Evolutionary conservation across 2,113 vertebrate genomes (phyloP).

Genomic region (Entomyzon cyanotis): DNA sequence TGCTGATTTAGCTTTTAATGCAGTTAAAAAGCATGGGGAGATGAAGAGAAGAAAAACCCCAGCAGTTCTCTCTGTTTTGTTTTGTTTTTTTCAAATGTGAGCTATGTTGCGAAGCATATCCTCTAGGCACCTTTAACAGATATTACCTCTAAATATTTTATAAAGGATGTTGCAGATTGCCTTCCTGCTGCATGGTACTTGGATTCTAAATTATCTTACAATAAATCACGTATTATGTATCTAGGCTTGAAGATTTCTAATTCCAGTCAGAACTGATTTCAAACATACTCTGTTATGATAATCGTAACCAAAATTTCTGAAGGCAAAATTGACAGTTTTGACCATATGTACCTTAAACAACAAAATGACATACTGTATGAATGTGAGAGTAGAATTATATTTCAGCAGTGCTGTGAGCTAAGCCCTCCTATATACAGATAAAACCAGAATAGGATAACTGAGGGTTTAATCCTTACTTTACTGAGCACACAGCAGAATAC

Average conservation of each 20-base stretch:
- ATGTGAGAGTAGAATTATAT: not conserved
- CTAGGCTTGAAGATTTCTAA: not conserved
- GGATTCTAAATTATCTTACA: not conserved
- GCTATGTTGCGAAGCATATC: not conserved
- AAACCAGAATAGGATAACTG: not conserved
- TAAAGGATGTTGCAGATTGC: not conserved
- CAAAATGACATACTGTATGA: not conserved
- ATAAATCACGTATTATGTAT: not conserved
- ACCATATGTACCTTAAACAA: not conserved
- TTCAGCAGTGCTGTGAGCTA: not conserved
- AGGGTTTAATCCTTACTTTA: not conserved
- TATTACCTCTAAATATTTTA: constrained; percentile 21
- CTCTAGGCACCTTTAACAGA: not conserved
- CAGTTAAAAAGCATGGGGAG: not conserved
- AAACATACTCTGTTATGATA: not conserved
- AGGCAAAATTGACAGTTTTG: not conserved
- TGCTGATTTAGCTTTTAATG: not conserved
- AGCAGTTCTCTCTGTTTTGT: not conserved
- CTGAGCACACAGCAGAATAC: not conserved
- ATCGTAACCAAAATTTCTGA: not conserved
- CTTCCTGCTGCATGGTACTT: not conserved
- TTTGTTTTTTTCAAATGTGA: not conserved
- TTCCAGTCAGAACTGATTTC: not conserved
- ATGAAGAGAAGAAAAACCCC: not conserved
- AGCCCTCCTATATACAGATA: not conserved